These are phyloP conservation scores for Willisornis vidua DNA, from an alignment of 2,113 vertebrate species.

Conservation along the genomic window DNA sequence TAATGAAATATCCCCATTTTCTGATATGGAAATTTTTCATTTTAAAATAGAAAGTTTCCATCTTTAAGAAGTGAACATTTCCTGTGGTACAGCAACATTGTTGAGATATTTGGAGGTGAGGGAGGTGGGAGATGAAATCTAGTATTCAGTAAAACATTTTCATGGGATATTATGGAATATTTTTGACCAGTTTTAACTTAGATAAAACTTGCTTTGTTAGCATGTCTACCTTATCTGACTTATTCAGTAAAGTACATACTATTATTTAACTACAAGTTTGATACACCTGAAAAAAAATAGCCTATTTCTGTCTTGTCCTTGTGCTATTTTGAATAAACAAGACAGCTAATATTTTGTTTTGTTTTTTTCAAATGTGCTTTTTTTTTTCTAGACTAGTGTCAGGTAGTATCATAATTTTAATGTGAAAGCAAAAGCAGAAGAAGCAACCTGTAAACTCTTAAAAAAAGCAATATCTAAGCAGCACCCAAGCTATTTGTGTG, in stretches of 20 bases:
- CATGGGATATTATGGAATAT: background rate
- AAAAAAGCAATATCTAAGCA: background rate
- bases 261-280: background rate
- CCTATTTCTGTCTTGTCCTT: background rate
- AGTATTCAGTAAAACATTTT: background rate
- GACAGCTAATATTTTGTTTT: background rate
- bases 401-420: background rate
- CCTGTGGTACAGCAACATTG: background rate
- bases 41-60: background rate
- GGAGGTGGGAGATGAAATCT: fast-evolving
- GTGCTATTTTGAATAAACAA: background rate
- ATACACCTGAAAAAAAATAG: background rate
- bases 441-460: background rate
- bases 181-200: background rate
- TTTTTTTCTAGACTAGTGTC: background rate
- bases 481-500: background rate
- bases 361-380: fast-evolving
- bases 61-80: background rate
- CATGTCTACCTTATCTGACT: background rate
- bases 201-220: background rate
- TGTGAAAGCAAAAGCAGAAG: background rate
- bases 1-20: background rate
- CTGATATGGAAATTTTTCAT: background rate
- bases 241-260: background rate
- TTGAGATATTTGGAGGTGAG: background rate